Conservation (phyloP, 2,888 invertebrate genomes). For the Drosophila rellima region DNA sequence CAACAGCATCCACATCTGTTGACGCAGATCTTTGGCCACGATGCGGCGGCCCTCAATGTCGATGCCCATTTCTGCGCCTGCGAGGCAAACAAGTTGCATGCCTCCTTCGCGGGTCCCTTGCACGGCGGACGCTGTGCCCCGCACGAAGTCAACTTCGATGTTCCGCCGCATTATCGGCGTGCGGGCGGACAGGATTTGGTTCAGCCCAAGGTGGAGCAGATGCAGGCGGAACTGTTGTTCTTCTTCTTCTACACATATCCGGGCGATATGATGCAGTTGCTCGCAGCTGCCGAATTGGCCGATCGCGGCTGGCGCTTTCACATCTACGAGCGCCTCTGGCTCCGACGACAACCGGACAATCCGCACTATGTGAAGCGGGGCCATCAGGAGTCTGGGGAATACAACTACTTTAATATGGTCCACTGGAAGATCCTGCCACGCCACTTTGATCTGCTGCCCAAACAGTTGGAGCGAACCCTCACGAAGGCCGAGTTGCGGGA, state of each 20-base stretch:
- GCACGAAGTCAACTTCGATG: conserved; percentile 28
- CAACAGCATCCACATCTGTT: conserved; percentile 22
- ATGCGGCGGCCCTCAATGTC: conserved; percentile 24
- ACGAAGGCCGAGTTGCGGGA: conserved; percentile 57
- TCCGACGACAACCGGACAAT: conserved; percentile 57
- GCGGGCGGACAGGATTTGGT: conserved; percentile 16
- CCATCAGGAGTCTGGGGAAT: conserved; percentile 58
- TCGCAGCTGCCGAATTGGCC: conserved; percentile 65
- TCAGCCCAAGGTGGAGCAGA: conserved; percentile 56
- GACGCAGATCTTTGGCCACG: conserved; percentile 43
- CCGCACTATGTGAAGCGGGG: conserved; percentile 44
- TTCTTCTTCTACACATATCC: conserved; percentile 66
- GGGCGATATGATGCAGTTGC: conserved; percentile 70
- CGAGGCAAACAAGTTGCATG: conserved; percentile 24
- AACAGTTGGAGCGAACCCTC: conserved; percentile 56
- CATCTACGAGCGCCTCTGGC: conserved; percentile 55
- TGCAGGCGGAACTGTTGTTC: conserved; percentile 62
- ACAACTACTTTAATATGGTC: conserved; percentile 66
- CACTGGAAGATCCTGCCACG: conserved; percentile 60
- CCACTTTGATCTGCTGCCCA: conserved; percentile 51
- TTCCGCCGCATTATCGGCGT: conserved; percentile 31
- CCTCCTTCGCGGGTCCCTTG: conserved; percentile 40
- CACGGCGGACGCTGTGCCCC: conserved; percentile 23
- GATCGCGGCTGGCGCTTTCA: conserved; percentile 70
- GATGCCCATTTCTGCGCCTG: conserved; percentile 6